Evolutionary conservation across 2,113 vertebrate species (phyloP), one percentile per base, ranked within the genome.

Genomic region (Heptranchias perlo): DNA sequence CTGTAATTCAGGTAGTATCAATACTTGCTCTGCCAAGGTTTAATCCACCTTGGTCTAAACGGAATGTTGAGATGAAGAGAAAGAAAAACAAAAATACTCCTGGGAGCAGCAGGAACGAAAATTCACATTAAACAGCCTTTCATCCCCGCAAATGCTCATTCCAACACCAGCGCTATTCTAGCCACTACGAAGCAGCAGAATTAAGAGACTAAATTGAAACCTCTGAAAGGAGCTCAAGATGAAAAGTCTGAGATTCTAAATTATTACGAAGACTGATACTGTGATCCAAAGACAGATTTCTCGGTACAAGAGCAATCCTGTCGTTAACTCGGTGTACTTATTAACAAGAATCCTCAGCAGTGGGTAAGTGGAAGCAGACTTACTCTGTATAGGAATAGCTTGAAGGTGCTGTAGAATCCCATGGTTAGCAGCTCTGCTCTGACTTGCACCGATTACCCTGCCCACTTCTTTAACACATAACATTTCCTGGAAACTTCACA

Each of bases 331-430:
- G 28, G 54, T 4, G 1, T 14, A 82, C 76, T 91, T 31, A 61
- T 91, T 58, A 61, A 91, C 44, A 82, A 89, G 49, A 89, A 91
- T 91, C 31, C 31, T 61, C 31, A 16, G 87, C 52, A n/a, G 87
- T 61, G 35, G 52, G 28, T 91, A 91, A 82, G 87, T 61, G 76
- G 73, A 78, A 0, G 87, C 87, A 91, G 87, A 91, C 87, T 91
- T 91, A 91, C 87, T 91, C 54, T 91, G 31, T n/a, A 35, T n/a
- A 91, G 87, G 52, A 91, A 91, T 91, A 91, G 87, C 87, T 91
- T 91, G 87, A 91, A 91, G 87, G 87, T 91, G 52, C 87, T 91
- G 87, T 91, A 91, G 31, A 91, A 91, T 91, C 87, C 87, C 87
- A 91, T 91, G 47, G 52, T 58, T 58, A 58, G 52, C 52, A 58